Evolutionary conservation across 1,140 invertebrate species (phyloP), one percentile per base, ranked within the genome.

Genomic region (Drosophila leontia): DNA sequence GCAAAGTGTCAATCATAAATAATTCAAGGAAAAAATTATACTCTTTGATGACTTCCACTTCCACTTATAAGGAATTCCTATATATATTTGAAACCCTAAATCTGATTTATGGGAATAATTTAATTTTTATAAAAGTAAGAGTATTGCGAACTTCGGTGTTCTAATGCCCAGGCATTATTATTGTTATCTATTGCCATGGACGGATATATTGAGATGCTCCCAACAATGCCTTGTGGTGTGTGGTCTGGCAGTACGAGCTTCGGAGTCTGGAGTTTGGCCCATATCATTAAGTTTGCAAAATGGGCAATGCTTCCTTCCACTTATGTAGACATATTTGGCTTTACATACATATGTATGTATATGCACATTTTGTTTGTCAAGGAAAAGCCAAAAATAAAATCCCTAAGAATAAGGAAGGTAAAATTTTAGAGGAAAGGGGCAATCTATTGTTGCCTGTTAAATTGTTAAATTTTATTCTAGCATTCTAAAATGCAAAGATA

Each of bases 271-370:
- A 75, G 47, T 71, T 60, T 50, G 63, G 81, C 76, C 71, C 71
- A 83, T 83, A 83, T 83, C 80, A 83, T 83, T 83, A 83, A 65
- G 80, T 68, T 76, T 76, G 81, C 80, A 72, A 67, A 79, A 83
- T 64, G 48, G 75, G 62, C 48, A 44, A 34, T 56, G 23, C 61
- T 51, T 45, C 65, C 53, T 55, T 5, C 4, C 37, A 0, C 4
- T 15, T 35, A 45, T 17, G 35, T 39, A 47, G 12, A 50, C 39
- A 62, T 42, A 61, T 51, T 55, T 17, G 11, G 2, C n/a, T 56
- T 15, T 56, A 6, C 2, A 39, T 17, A 56, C 17, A 45, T 19
- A 34, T 12, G 0, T 19, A 19, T 19, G 29, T 45, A 34, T 45
- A 42, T 51, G 51, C 29, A 60, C 35, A 80, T 64, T 76, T 63